Evolutionary conservation across 2,888 invertebrate species (phyloP), one percentile per base, ranked within the genome.

Genomic region (Drosophila fulvimacula): DNA sequence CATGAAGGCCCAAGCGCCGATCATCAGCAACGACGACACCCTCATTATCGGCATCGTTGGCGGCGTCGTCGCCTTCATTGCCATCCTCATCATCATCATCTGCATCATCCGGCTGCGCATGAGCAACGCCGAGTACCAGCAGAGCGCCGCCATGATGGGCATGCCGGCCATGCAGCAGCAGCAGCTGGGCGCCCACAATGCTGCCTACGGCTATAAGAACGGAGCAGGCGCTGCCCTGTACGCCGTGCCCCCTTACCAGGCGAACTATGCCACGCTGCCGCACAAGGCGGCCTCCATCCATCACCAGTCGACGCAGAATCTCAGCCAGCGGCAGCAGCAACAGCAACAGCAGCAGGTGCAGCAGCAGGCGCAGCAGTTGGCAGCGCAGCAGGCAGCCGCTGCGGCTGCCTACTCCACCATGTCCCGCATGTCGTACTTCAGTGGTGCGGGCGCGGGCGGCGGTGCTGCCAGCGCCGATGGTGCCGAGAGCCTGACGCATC

Each of bases 41-140:
- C 93, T 98, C n/a, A 98, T 98, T 57, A 98, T 98, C 68, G 97
- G 97, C n/a, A 98, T 98, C 77, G 97, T 98, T 0, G 97, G 97
- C 0, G 97, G 98, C 2, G 97, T 98, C 1, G 97, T 98, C 0
- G 97, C 96, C 1, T 97, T 98, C 90, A 97, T 98, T 76, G 96
- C 96, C 13, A 96, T 98, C 73, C 94, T 98, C 59, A 96, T 98
- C 38, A 96, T 98, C 32, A 95, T 95, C n/a, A 97, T 97, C 78
- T 98, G 98, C 90, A 96, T 98, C 42, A 96, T 97, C 36, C 94
- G 97, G 17, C 92, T 96, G 87, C 93, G 95, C 70, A 95, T 96
- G 95, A 94, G 95, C 41, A 94, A 93, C 11, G 93, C 94, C 0
- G 95, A 95, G 48, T 96, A 96, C 76, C 94, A 95, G 72, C 87